Percentiles rank a stretch among this genome's conserved stretches.
Evolutionary conservation across 2,797 vertebrate species (phyloP).

Genomic region (Todus mexicanus): DNA sequence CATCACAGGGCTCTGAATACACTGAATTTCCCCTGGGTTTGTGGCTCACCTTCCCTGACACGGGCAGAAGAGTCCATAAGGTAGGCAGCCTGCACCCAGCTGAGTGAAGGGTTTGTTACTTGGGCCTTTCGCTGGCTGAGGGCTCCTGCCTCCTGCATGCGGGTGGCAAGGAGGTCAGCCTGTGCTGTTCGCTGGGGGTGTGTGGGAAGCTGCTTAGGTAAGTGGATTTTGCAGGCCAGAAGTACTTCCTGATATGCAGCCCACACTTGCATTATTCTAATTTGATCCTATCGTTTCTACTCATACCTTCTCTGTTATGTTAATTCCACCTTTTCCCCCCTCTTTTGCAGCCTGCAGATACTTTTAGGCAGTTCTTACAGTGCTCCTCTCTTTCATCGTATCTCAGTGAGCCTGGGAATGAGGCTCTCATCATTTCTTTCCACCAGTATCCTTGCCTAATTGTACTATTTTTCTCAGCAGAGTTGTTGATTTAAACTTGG

Average conservation of each 20-base stretch:
- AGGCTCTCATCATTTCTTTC: not conserved
- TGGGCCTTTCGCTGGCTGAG: not conserved
- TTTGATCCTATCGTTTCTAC: not conserved
- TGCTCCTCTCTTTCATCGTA: not conserved
- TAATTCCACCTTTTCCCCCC: not conserved
- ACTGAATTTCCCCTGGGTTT: not conserved
- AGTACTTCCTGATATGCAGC: conserved; percentile 27
- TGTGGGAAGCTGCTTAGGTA: conserved; percentile 29
- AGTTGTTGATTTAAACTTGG: not conserved
- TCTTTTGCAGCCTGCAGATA: conserved; percentile 8
- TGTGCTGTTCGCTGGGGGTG: not conserved
- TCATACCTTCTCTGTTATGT: not conserved
- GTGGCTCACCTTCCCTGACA: not conserved
- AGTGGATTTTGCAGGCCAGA: conserved; percentile 35
- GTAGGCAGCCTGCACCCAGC: not conserved
- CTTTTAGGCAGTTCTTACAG: not conserved
- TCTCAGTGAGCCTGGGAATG: not conserved
- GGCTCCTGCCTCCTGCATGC: not conserved
- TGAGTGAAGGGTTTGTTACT: not conserved
- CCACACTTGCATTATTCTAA: conserved; percentile 32
- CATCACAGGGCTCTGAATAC: rapidly evolving
- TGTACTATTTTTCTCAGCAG: not conserved
- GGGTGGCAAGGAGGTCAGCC: not conserved
- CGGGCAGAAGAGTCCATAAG: not conserved
- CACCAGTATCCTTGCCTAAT: not conserved